These are phyloP conservation scores for Agrotis exclamationis DNA, from an alignment of 2,888 invertebrate genomes.

Conservation along the genomic window DNA sequence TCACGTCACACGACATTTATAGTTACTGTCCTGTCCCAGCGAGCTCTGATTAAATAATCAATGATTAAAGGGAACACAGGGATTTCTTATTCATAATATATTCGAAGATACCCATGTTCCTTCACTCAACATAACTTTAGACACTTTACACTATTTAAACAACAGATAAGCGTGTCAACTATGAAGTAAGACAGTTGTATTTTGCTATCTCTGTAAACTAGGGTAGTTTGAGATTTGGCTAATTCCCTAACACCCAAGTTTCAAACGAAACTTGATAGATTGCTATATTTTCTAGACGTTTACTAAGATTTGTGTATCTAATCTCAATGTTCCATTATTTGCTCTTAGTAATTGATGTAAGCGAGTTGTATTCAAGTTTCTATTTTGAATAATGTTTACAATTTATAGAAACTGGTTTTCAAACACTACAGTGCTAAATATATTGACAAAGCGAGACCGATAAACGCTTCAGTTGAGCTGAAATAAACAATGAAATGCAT, in stretches of 20 bases:
- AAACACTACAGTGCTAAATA: conserved; percentile 26
- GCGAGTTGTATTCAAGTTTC: conserved; percentile 44
- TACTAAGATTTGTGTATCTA: conserved; percentile 60
- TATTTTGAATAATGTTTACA: conserved; percentile 33
- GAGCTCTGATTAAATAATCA: conserved; percentile 80
- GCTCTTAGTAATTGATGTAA: conserved; percentile 46
- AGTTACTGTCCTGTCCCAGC: conserved; percentile 76
- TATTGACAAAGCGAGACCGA: conserved; percentile 31
- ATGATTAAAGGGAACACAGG: conserved; percentile 66
- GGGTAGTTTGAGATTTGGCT: conserved; percentile 64
- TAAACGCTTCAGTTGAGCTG: conserved; percentile 21
- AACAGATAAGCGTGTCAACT: conserved; percentile 69
- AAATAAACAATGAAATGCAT: conserved; percentile 14
- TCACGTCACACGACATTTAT: conserved; percentile 86
- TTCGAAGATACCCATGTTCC: conserved; percentile 63
- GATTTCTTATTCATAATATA: conserved; percentile 71
- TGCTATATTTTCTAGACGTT: conserved; percentile 59
- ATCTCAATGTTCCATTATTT: conserved; percentile 55
- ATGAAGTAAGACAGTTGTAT: conserved; percentile 61
- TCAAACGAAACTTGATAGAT: conserved; percentile 67
- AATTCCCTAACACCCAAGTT: conserved; percentile 65
- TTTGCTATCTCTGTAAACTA: conserved; percentile 63
- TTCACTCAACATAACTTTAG: conserved; percentile 63
- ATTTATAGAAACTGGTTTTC: conserved; percentile 29
- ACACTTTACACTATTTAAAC: conserved; percentile 67